Conservation (phyloP, 2,888 invertebrate species). For the Cerastis rubricosa region DNA sequence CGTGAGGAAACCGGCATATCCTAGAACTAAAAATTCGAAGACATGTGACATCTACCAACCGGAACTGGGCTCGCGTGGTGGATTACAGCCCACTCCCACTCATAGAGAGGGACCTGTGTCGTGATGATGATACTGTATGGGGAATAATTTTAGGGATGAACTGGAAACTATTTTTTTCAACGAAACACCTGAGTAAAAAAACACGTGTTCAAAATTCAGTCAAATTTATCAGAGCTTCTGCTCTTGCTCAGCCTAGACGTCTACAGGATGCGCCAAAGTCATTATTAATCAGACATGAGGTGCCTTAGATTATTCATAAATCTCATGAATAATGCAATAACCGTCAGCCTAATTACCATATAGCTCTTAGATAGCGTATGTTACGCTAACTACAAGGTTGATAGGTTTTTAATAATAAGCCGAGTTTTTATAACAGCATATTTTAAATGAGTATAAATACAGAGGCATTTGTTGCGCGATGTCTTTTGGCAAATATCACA, state of each 20-base stretch:
- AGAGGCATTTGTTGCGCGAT: conserved; percentile 48
- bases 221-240: not conserved
- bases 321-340: conserved; percentile 17
- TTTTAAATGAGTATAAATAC: not conserved
- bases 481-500: conserved; percentile 11
- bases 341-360: conserved; percentile 2
- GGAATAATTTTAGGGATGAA: conserved; percentile 1
- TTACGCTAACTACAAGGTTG: not conserved
- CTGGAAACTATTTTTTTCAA: not conserved
- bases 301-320: conserved; percentile 1
- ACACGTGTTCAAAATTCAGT: not conserved
- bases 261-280: not conserved
- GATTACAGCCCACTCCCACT: too few relatives aligned
- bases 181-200: not conserved
- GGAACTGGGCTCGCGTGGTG: too few relatives aligned
- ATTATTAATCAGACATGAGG: not conserved
- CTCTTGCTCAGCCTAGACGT: not conserved
- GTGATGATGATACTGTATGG: too few relatives aligned
- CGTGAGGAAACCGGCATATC: too few relatives aligned
- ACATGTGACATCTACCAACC: too few relatives aligned
- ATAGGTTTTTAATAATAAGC: not conserved
- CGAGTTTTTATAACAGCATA: not conserved
- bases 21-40: too few relatives aligned
- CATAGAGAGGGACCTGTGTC: too few relatives aligned
- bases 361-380: not conserved